Conservation (phyloP, 2,113 vertebrate genomes). For the Casuarius casuarius region DNA sequence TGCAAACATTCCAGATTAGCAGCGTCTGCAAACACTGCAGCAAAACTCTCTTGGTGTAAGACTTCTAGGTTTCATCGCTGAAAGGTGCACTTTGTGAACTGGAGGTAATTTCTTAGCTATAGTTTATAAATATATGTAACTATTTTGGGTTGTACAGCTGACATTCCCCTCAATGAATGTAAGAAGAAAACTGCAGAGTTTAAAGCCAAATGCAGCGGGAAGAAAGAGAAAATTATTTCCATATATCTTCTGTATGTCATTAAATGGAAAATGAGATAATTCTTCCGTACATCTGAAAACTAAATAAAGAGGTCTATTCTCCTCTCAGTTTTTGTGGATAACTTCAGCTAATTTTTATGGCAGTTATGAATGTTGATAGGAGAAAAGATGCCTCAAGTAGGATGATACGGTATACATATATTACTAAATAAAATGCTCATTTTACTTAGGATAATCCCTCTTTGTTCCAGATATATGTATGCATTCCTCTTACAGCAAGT, state of each 20-base stretch:
- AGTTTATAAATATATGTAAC: slow-evolving; percentile 38
- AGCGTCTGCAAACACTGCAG: neutral
- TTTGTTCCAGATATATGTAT: slow-evolving; percentile 34
- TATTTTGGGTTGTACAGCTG: slow-evolving; percentile 34
- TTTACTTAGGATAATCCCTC: neutral
- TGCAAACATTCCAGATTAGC: slow-evolving; percentile 52
- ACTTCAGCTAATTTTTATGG: slow-evolving; percentile 55
- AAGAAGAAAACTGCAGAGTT: slow-evolving; percentile 44
- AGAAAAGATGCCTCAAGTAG: slow-evolving; percentile 55
- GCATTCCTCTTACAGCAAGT: slow-evolving; percentile 21
- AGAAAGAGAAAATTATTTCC: slow-evolving; percentile 68
- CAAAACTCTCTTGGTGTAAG: neutral
- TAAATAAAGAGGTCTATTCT: slow-evolving; percentile 52
- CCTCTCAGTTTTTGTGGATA: slow-evolving; percentile 11
- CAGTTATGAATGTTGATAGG: neutral
- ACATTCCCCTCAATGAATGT: slow-evolving; percentile 36
- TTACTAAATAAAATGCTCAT: slow-evolving; percentile 28
- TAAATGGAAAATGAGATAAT: slow-evolving; percentile 72
- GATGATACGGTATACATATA: slow-evolving; percentile 32
- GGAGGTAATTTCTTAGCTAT: slow-evolving; percentile 21
- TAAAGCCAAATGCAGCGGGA: slow-evolving; percentile 67
- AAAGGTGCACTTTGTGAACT: neutral
- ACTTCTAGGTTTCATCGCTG: slow-evolving; percentile 5
- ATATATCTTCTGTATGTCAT: slow-evolving; percentile 67
- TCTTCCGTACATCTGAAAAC: slow-evolving; percentile 49